Evolutionary conservation across 2,113 vertebrate species (phyloP), one percentile per base, ranked within the genome.

Genomic region (Aplodontia rufa): DNA sequence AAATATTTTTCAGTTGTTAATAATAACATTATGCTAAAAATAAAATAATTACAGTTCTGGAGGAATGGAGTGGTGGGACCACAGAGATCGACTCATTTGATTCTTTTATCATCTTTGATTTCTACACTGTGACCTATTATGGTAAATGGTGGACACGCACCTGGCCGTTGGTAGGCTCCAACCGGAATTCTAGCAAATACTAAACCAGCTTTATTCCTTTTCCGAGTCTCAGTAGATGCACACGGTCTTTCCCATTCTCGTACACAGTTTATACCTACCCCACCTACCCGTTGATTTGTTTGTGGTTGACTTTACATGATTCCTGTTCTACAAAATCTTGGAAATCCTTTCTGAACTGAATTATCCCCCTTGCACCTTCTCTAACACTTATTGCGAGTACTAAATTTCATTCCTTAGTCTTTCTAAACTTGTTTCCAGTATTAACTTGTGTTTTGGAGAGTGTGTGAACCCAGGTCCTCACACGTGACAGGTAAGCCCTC

Each of bases 1-100:
- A 92, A 64, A 90, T 49, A 30, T 68, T 55, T 14, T 22, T 74
- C 71, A 72, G 82, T 76, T 24, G 85, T 62, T 72, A 69, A 62
- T 58, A 66, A 60, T 60, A 69, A 66, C 40, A 35, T 45, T 37
- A 40, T 51, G 35, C 4, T 87, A 24, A 79, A 90, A 92, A 47
- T 55, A 71, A 58, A 62, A 20, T 24, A 26, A 76, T 26, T 7
- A 42, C 58, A 32, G 12, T 92, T 90, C 58, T 37, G 37, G 75
- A 11, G 88, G 58, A 40, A 58, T 7, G 37, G 40, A 35, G 45
- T 8, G 40, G 0, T 12, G 13, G 40, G 49, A 6, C 26, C 69
- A 14, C 28, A 24, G 5, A 9, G 7, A 28, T 9, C 24, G 6
- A 30, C 6, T 9, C 17, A 3, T 20, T 47, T 79, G 64, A 66